phyloP scores from a whole-genome alignment of 1,140 invertebrate species.

The Drosophila erecta region DNA sequence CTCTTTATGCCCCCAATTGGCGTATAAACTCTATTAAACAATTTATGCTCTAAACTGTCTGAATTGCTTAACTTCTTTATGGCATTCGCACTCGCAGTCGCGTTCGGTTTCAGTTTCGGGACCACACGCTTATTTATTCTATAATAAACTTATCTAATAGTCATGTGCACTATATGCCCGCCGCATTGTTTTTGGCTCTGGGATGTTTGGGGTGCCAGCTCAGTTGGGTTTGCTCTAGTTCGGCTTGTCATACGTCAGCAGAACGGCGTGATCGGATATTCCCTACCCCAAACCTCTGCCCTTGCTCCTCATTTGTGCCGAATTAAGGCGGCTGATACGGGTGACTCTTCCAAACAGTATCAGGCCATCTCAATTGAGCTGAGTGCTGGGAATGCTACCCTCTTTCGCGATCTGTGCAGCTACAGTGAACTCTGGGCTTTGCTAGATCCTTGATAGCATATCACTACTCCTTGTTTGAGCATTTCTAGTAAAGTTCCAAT shows the following conservation, averaged over 20 bases:
- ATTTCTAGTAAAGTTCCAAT: too few species aligned
- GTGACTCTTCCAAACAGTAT: constrained; percentile 39
- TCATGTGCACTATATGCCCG: constrained; percentile 50
- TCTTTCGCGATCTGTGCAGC: background rate
- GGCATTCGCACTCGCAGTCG: constrained; percentile 26
- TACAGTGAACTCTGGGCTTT: background rate
- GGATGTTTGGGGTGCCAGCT: constrained; percentile 14
- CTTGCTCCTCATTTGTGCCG: background rate
- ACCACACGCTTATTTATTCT: constrained; percentile 63
- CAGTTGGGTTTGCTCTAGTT: constrained; percentile 1
- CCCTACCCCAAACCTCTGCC: constrained; percentile 1
- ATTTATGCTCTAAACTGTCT: constrained; percentile 71
- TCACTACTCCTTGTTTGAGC: too few species aligned
- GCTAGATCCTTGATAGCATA: background rate
- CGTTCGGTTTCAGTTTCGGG: constrained; percentile 5
- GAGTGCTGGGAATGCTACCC: constrained; percentile 1
- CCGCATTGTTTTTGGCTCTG: constrained; percentile 9
- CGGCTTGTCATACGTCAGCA: constrained; percentile 24
- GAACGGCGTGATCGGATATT: constrained; percentile 26
- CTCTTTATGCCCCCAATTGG: constrained; percentile 57
- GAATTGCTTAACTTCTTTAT: constrained; percentile 79
- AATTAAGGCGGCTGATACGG: constrained; percentile 16
- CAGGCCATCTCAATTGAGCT: constrained; percentile 46
- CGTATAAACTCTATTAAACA: constrained; percentile 70
- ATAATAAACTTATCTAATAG: constrained; percentile 78